These are phyloP conservation scores for Cylindroiulus punctatus DNA, from an alignment of 2,888 invertebrate species.

Conservation along the genomic window DNA sequence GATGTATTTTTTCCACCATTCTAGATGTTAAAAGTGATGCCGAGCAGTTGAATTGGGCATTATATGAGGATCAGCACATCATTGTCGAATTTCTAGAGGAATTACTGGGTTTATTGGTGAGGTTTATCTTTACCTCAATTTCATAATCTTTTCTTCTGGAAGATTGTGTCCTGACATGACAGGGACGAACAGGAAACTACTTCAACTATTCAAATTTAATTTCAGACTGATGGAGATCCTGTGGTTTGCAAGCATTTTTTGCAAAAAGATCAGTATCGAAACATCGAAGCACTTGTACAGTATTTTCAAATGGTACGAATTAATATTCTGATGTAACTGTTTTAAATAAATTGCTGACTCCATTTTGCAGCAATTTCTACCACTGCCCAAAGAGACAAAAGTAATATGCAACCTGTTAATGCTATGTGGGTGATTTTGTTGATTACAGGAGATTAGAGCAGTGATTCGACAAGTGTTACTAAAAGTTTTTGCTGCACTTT, in stretches of 20 bases:
- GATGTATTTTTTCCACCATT: slow-evolving; percentile 54
- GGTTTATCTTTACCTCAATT: slow-evolving; percentile 46
- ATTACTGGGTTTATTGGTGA: slow-evolving; percentile 66
- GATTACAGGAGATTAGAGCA: slow-evolving; percentile 34
- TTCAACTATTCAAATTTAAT: slow-evolving; percentile 60
- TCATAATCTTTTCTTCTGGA: neutral
- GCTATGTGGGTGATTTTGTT: no score
- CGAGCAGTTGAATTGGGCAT: slow-evolving; percentile 94
- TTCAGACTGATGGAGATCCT: slow-evolving; percentile 89
- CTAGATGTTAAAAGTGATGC: slow-evolving; percentile 89
- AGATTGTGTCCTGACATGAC: neutral
- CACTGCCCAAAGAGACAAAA: no score
- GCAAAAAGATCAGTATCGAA: slow-evolving; percentile 83
- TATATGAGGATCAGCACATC: slow-evolving; percentile 91
- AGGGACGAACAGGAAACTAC: slow-evolving; percentile 11
- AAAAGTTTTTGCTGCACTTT: slow-evolving; percentile 88
- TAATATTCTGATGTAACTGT: slow-evolving; percentile 71
- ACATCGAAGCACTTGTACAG: slow-evolving; percentile 84
- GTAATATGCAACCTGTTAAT: no score
- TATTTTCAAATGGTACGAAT: slow-evolving; percentile 97
- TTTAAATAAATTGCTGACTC: neutral
- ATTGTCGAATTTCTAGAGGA: slow-evolving; percentile 81
- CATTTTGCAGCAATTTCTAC: no score
- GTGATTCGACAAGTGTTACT: slow-evolving; percentile 79
- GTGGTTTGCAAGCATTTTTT: slow-evolving; percentile 86